These are phyloP conservation scores for Halocaridina rubra DNA, from an alignment of 2,888 invertebrate species.

Conservation along the genomic window DNA sequence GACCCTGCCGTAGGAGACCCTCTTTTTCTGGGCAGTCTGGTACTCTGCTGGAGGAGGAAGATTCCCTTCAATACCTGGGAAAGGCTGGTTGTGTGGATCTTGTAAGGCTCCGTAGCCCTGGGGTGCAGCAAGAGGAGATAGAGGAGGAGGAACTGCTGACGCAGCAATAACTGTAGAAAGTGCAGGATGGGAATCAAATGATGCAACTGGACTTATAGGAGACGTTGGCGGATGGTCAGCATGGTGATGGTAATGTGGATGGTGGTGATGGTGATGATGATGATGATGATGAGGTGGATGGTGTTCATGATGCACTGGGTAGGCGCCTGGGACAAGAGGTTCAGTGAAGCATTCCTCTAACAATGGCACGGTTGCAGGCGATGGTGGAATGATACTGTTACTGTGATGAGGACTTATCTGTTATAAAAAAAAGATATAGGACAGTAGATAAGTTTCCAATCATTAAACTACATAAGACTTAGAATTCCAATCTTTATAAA, in stretches of 20 bases:
- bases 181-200: no score
- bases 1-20: not conserved
- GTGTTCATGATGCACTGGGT: not conserved
- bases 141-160: no score
- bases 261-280: not conserved
- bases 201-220: no score
- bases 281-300: not conserved
- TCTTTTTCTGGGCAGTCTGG: not conserved
- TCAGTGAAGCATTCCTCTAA: not conserved
- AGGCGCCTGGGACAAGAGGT: not conserved
- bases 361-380: not conserved
- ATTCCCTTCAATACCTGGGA: not conserved
- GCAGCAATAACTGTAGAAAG: no score
- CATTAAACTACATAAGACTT: not conserved
- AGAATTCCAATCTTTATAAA: no score
- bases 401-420: not conserved
- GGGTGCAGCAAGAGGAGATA: no score
- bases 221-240: no score
- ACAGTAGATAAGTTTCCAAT: not conserved
- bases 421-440: not conserved
- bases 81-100: not conserved
- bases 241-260: not conserved
- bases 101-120: not conserved
- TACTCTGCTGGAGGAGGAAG: not conserved
- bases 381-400: not conserved